phyloP scores from a whole-genome alignment of 2,888 invertebrate species.

The Chrysotoxum bicinctum region DNA sequence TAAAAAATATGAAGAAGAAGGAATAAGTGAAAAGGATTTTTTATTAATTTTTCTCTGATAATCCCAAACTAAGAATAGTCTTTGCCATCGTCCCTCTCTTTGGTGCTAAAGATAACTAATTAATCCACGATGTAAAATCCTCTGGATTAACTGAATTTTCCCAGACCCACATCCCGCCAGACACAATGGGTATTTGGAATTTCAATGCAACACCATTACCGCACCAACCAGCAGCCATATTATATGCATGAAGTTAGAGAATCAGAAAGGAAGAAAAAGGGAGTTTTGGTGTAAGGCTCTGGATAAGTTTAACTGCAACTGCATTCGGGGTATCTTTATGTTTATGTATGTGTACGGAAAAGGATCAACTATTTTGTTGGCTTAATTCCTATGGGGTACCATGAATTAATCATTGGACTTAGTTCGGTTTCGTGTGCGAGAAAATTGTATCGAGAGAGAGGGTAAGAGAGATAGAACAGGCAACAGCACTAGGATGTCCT shows the following conservation, averaged over 20 bases:
- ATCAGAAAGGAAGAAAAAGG: not conserved
- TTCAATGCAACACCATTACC: slow-evolving; percentile 35
- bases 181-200: slow-evolving; percentile 48
- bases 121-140: slow-evolving; percentile 56
- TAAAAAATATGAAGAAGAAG: not conserved
- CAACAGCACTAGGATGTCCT: not conserved
- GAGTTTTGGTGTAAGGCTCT: not conserved
- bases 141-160: slow-evolving; percentile 40
- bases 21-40: not conserved
- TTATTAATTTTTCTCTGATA: not conserved
- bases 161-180: not conserved
- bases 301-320: slow-evolving; percentile 3
- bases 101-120: slow-evolving; percentile 34
- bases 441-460: not conserved
- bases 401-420: slow-evolving; percentile 65
- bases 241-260: not conserved
- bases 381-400: slow-evolving; percentile 53
- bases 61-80: not conserved
- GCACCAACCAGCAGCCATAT: not conserved
- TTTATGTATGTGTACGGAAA: not conserved
- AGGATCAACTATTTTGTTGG: slow-evolving; percentile 60
- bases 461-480: not conserved
- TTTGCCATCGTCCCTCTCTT: not conserved
- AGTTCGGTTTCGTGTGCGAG: slow-evolving; percentile 2
- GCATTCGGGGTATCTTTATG: slow-evolving; percentile 5